phyloP scores from a whole-genome alignment of 1,140 invertebrate genomes.

The Sycophila sp. region DNA sequence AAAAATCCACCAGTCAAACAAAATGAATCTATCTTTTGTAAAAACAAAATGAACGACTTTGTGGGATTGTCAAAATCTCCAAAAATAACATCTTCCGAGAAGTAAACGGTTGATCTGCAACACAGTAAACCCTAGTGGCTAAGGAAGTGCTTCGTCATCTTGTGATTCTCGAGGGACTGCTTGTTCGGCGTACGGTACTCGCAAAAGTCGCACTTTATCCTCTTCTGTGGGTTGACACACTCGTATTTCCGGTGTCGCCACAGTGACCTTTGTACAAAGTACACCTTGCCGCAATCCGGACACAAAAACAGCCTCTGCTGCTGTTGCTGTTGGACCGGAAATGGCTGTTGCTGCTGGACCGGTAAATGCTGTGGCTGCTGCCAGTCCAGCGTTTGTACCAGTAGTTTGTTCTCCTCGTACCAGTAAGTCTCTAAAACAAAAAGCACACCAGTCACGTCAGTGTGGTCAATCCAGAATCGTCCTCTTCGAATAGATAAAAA shows the following conservation, averaged over 20 bases:
- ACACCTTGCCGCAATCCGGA: conserved; percentile 43
- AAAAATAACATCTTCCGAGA: too few species aligned
- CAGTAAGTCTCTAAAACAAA: conserved; percentile 46
- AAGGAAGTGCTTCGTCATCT: conserved; percentile 54
- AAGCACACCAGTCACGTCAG: conserved; percentile 32
- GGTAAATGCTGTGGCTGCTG: not conserved
- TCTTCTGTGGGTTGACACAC: conserved; percentile 58
- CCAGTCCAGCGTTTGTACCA: not conserved
- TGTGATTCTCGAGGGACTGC: conserved; percentile 58
- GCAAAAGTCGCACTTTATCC: conserved; percentile 63
- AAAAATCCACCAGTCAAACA: too few species aligned
- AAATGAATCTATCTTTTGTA: too few species aligned
- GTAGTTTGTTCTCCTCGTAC: not conserved
- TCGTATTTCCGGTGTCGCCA: conserved; percentile 61
- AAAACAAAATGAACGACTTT: too few species aligned
- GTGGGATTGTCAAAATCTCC: too few species aligned
- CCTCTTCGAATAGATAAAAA: too few species aligned
- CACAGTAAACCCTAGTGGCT: too few species aligned
- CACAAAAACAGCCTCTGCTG: conserved; percentile 14
- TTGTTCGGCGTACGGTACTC: conserved; percentile 62
- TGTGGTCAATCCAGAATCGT: not conserved
- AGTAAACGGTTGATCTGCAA: too few species aligned
- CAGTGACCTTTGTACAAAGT: conserved; percentile 43
- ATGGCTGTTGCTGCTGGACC: not conserved
- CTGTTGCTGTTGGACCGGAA: not conserved